A percentile compares a stretch with the other conserved stretches of the same genome.
Evolutionary conservation across 2,113 vertebrate genomes (phyloP).

Genomic region (Phycodurus eques): DNA sequence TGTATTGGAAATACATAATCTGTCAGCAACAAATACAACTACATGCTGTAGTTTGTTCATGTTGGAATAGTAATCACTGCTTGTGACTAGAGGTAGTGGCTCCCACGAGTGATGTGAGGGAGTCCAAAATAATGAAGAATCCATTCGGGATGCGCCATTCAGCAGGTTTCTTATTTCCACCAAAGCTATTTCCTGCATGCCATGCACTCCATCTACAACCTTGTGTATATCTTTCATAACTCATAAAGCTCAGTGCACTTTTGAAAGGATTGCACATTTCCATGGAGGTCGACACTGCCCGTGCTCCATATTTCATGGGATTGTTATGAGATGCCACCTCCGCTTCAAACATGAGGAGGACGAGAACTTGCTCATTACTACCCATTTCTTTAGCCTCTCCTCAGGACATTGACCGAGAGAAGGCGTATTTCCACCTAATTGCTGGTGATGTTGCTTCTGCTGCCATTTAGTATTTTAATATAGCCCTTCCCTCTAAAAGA

Average conservation of each 20-base stretch:
- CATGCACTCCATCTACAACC: constrained; percentile 24
- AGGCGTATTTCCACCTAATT: constrained; percentile 58
- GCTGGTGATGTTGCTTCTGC: constrained; percentile 51
- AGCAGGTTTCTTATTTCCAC: constrained; percentile 8
- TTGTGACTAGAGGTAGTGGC: constrained; percentile 34
- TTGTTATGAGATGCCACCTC: constrained; percentile 20
- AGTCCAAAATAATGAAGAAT: constrained; percentile 9
- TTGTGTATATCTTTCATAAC: constrained; percentile 27
- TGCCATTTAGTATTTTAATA: constrained; percentile 54
- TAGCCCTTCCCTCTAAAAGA: constrained; percentile 31
- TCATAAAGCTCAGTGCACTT: constrained; percentile 32
- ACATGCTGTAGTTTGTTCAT: constrained; percentile 46
- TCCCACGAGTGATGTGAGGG: constrained; percentile 29
- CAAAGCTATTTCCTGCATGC: constrained; percentile 34
- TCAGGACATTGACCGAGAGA: constrained; percentile 39
- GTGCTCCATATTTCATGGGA: constrained; percentile 40
- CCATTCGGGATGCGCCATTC: constrained; percentile 7
- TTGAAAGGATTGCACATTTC: constrained; percentile 43
- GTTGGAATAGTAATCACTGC: constrained; percentile 48
- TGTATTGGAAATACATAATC: constrained; percentile 67
- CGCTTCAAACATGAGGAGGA: constrained; percentile 18
- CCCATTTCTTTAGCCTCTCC: constrained; percentile 28
- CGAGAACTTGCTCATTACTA: constrained; percentile 45
- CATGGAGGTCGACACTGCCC: constrained; percentile 23
- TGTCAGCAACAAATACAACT: constrained; percentile 66